phyloP scores from a whole-genome alignment of 2,113 vertebrate genomes.

The Gopherus evgoodei region DNA sequence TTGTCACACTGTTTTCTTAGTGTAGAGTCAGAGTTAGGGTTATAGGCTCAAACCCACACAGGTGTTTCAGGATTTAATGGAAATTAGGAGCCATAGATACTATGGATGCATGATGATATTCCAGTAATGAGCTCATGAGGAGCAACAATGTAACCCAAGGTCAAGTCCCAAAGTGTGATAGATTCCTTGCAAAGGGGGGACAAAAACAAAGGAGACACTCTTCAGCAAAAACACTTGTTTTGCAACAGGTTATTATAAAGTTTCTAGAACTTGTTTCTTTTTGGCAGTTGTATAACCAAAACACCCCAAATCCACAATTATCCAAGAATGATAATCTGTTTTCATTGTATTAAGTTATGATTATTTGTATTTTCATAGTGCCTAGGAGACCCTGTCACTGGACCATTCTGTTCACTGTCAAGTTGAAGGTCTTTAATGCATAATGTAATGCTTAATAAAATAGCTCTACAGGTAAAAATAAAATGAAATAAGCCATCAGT shows the following conservation, averaged over 20 bases:
- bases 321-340: fast-evolving
- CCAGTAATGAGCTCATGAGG: neutral
- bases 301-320: neutral
- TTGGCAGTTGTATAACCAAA: neutral
- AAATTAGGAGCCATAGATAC: neutral
- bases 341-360: neutral
- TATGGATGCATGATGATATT: neutral
- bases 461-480: neutral
- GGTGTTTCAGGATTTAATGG: neutral
- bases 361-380: neutral
- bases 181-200: neutral
- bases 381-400: too few relatives aligned
- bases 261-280: neutral
- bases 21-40: neutral
- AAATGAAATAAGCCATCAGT: fast-evolving
- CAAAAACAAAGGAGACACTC: neutral
- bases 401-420: fast-evolving
- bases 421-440: neutral
- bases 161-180: neutral
- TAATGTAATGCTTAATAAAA: neutral
- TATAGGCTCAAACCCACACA: neutral
- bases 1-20: neutral
- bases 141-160: fast-evolving
- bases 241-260: neutral
- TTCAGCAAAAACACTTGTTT: neutral